A percentile compares a stretch with the other conserved stretches of the same genome.
phyloP scores from a whole-genome alignment of 23 tunicate genomes.

The Trididemnum clinides region DNA sequence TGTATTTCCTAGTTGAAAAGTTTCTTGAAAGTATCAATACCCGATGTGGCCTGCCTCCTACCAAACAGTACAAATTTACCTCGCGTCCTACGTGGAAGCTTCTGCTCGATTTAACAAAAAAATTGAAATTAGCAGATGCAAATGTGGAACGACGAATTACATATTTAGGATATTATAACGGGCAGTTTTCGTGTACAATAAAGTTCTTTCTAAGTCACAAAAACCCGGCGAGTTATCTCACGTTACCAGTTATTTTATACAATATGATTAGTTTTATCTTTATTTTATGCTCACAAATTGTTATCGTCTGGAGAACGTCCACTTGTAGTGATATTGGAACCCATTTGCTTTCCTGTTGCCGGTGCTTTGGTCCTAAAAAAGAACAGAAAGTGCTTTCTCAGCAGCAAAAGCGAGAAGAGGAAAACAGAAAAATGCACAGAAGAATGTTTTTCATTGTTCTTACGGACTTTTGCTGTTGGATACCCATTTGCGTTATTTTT shows the following conservation, averaged over 20 bases:
- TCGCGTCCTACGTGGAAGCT: neutral
- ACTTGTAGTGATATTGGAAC: neutral
- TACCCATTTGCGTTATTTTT: neutral
- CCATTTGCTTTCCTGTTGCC: no score
- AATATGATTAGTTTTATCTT: neutral
- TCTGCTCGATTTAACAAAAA: neutral
- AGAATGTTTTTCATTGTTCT: conserved; percentile 34
- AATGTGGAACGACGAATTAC: neutral
- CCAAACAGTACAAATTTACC: neutral
- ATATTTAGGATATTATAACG: conserved; percentile 17
- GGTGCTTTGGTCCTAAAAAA: neutral
- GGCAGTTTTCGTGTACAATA: neutral
- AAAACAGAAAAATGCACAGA: conserved; percentile 20
- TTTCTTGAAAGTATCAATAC: neutral
- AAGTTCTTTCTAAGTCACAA: neutral
- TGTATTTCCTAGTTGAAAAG: neutral
- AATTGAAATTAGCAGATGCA: neutral
- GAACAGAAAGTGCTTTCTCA: neutral
- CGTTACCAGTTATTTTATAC: neutral
- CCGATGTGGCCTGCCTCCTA: neutral
- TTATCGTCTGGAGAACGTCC: conserved; percentile 10
- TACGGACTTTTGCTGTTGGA: conserved; percentile 38
- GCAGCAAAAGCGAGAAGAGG: conserved; percentile 10
- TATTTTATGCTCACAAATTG: neutral
- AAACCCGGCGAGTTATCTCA: neutral